Evolutionary conservation across 2,888 invertebrate species (phyloP), one percentile per base, ranked within the genome.

Genomic region (Pammene fasciana): DNA sequence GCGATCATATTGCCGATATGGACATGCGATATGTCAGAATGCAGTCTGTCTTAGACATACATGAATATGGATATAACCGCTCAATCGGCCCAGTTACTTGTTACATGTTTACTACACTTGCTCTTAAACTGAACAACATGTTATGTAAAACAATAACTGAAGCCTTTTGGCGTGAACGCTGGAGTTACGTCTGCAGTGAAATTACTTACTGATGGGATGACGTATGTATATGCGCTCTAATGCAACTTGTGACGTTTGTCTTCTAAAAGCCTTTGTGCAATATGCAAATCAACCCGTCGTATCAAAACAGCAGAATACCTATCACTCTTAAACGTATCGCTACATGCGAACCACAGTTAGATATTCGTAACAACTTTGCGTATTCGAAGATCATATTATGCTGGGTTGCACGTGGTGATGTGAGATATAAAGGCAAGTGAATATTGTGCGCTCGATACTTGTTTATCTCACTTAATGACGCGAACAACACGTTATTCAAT

Each of bases 381-480:
- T 34, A 7, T 34, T 52, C 13, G 3, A n/a, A 36, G 34, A n/a
- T 26, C 54, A 54, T 14, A 8, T 13, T n/a, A n/a, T 34, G 0
- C 34, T 54, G 34, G 54, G n/a, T 54, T 54, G 13, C 34, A 54
- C 34, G 5, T 26, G 18, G 50, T 16, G 4, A 34, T 54, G 34
- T 8, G 54, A 13, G 34, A n/a, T 0, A n/a, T n/a, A 34, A n/a
- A 54, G 7, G 4, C 34, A 18, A 50, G 48, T 13, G n/a, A 65
- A 65, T 60, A 59, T 46, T 46, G 14, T 11, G 14, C 62, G 59
- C 45, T 59, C 60, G 59, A 65, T 65, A 41, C 50, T 65, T 68
- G 68, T 70, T 70, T 65, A 70, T 70, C 65, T 65, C 46, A 16
- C 45, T 38, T 60, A 60, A 70, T 65, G 70, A 70, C 68, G 59